Percentiles rank a stretch among this genome's conserved stretches.
phyloP scores from a whole-genome alignment of 1,140 invertebrate species.

The Cydia amplana region DNA sequence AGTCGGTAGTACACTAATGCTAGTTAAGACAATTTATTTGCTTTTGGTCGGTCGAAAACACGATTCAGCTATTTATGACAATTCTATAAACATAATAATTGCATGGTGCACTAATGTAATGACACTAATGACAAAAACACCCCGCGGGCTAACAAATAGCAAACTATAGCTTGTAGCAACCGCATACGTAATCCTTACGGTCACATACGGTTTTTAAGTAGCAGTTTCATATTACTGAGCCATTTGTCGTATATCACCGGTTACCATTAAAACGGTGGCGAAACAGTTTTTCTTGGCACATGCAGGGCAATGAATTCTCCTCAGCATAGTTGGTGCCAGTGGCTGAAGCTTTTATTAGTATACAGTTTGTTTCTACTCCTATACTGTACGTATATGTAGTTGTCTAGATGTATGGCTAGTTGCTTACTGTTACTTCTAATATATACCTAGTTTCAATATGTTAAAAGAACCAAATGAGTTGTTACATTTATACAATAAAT shows the following conservation, averaged over 20 bases:
- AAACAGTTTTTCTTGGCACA: constrained; percentile 11
- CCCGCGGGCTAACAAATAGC: not conserved
- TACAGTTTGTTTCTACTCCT: not conserved
- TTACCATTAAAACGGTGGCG: constrained; percentile 1
- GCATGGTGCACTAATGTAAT: not conserved
- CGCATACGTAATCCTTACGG: not conserved
- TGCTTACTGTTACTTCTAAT: too few relatives aligned
- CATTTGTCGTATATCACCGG: not conserved
- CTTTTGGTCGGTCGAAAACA: too few relatives aligned
- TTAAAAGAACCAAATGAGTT: too few relatives aligned
- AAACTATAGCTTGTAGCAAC: not conserved
- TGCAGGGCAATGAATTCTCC: not conserved
- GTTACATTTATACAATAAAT: too few relatives aligned
- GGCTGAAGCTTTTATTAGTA: not conserved
- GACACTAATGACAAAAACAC: not conserved
- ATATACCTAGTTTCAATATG: too few relatives aligned
- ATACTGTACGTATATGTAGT: not conserved
- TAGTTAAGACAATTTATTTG: too few relatives aligned
- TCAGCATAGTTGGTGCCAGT: not conserved
- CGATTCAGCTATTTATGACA: too few relatives aligned
- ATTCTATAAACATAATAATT: too few relatives aligned
- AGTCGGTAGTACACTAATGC: too few relatives aligned
- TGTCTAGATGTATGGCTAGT: not conserved
- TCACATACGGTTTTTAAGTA: constrained; percentile 9
- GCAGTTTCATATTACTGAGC: not conserved